Evolutionary conservation across 1,140 invertebrate species (phyloP), one percentile per base, ranked within the genome.

Genomic region (Tribolium castaneum): DNA sequence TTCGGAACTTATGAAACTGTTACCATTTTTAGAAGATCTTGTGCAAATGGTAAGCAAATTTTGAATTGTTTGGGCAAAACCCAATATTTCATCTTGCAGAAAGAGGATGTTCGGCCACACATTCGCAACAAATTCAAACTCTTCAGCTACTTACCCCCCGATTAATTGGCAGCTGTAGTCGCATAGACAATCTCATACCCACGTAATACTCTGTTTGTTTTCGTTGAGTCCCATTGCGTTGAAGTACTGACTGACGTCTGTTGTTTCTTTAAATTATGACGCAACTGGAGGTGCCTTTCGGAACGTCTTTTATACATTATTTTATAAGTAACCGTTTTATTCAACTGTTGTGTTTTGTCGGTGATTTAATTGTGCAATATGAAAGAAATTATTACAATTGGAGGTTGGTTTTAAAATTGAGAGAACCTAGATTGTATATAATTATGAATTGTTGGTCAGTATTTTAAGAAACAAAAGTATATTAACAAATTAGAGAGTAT

Each of bases 11-110:
- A 92, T 98, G 84, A 98, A 98, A 86, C 86, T 99, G 59, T 88
- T 99, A 85, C 97, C 97, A 54, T 98, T 99, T 89, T 89, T 99
- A 71, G 96, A 99, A 87, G 92, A 94, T 83, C 89, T 99, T 78
- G 93, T 94, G 52, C 89, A 91, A 83, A 89, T 90, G 90, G 93
- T 94, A 87, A 90, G 90, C 89, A 81, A 12, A 9, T 83, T 80
- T 30, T 4, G 25, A 6, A 30, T 30, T 6, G 25, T 30, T 30
- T 30, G 25, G 6, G 3, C 4, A 6, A 30, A 1, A 30, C 25
- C 1, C 25, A 30, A 5, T 30, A 30, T 5, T 30, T 30, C 1
- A 30, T 30, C 6, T 86, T 86, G 89, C 88, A 97, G 95, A 95
- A 95, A 87, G 94, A 96, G 88, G 96, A 98, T 87, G 96, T 98